Percentiles rank a stretch among this genome's conserved stretches.
These are phyloP conservation scores for Podarcis cretensis DNA, from an alignment of 2,113 vertebrate genomes.

Conservation along the genomic window DNA sequence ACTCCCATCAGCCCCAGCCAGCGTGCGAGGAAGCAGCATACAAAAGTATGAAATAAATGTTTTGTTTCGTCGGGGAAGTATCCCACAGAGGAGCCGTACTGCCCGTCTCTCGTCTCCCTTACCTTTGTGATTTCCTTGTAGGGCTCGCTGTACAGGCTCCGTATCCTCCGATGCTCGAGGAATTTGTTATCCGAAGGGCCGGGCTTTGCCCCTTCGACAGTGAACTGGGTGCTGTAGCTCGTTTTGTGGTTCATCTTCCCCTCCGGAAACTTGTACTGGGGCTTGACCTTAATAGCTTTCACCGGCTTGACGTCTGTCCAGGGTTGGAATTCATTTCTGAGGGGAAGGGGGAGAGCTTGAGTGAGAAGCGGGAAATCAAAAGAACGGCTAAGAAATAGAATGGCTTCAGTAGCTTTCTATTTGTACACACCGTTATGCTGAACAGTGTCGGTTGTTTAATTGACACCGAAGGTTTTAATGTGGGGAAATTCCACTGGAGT, in stretches of 20 bases:
- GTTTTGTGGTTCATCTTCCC: constrained; percentile 89
- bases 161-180: constrained; percentile 91
- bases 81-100: too few species aligned
- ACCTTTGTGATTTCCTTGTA: constrained; percentile 89
- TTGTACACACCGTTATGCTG: too few species aligned
- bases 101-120: constrained; percentile 49
- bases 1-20: too few species aligned
- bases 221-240: constrained; percentile 94
- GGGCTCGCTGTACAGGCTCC: constrained; percentile 93
- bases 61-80: too few species aligned
- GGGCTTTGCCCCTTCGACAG: constrained; percentile 84
- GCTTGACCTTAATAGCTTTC: constrained; percentile 88
- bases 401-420: not conserved
- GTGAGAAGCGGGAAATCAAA: constrained; percentile 40
- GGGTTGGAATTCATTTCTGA: constrained; percentile 93
- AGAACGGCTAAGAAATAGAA: accelerated
- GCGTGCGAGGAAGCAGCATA: too few species aligned
- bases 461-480: too few species aligned
- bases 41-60: too few species aligned
- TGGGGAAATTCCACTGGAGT: too few species aligned
- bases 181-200: constrained; percentile 84
- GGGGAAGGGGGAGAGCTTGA: not conserved
- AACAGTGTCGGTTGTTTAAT: too few species aligned
- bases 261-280: constrained; percentile 90
- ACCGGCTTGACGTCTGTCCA: constrained; percentile 90